Conservation (phyloP, 2,888 invertebrate species). For the Abscondita cerata region DNA sequence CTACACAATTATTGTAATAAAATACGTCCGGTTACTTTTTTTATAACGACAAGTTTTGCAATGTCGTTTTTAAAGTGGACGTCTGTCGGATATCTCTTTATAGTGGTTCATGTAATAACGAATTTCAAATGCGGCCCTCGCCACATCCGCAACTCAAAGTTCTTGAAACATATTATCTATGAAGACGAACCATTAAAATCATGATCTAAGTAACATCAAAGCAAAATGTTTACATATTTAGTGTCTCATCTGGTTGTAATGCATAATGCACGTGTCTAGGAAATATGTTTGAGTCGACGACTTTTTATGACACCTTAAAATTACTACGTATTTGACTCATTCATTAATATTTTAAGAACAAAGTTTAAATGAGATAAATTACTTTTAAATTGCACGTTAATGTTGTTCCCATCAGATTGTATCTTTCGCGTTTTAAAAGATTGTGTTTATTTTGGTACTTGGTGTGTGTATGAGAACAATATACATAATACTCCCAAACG, state of each 20-base stretch:
- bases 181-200: conserved; percentile 41
- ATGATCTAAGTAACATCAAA: conserved; percentile 42
- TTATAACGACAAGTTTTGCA: conserved; percentile 15
- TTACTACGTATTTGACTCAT: not conserved
- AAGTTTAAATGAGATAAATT: too few species aligned
- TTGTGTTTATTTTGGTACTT: too few species aligned
- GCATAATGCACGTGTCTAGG: conserved; percentile 27
- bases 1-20: too few species aligned
- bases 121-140: conserved; percentile 31
- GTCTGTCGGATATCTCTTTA: conserved; percentile 36
- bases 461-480: too few species aligned
- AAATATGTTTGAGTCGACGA: not conserved
- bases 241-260: conserved; percentile 25
- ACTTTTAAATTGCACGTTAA: too few species aligned
- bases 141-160: conserved; percentile 48
- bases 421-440: too few species aligned
- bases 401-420: too few species aligned
- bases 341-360: too few species aligned
- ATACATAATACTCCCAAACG: too few species aligned
- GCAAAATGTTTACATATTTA: conserved; percentile 31
- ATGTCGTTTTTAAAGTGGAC: conserved; percentile 29
- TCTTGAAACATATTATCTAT: conserved; percentile 45
- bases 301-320: conserved; percentile 8
- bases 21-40: too few species aligned
- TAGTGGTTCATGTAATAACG: conserved; percentile 28